Conservation (phyloP, 2,888 invertebrate genomes). For the Parnassius orleans region DNA sequence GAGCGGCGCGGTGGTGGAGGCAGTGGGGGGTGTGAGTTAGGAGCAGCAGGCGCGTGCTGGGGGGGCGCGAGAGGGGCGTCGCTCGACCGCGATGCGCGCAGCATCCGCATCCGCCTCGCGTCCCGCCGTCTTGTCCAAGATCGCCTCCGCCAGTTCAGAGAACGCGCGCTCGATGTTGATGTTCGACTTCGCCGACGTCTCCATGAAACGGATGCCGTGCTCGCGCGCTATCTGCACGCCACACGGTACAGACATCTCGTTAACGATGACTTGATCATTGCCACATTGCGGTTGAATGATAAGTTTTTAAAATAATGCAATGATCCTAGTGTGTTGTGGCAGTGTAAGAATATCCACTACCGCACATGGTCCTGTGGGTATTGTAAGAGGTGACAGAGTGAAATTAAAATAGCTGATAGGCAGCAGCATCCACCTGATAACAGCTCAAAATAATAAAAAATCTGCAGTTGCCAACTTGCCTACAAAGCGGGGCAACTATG, state of each 20-base stretch:
- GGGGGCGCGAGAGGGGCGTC: constrained; percentile 84
- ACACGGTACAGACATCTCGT: background rate
- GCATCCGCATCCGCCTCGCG: constrained; percentile 87
- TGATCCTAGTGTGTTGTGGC: too few species aligned
- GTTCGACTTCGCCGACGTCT: constrained; percentile 98
- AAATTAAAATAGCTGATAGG: too few species aligned
- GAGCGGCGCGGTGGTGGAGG: constrained; percentile 5
- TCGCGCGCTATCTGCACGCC: constrained; percentile 92
- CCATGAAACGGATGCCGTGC: constrained; percentile 97
- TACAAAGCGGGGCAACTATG: too few species aligned
- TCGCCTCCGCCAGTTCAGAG: constrained; percentile 96
- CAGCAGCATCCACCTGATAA: too few species aligned
- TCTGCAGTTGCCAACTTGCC: too few species aligned
- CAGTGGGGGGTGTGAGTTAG: constrained; percentile 36
- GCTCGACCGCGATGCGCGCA: constrained; percentile 84
- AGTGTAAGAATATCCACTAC: too few species aligned
- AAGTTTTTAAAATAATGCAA: too few species aligned
- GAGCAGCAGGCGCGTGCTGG: constrained; percentile 78
- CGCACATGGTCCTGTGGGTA: too few species aligned
- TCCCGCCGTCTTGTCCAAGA: constrained; percentile 93
- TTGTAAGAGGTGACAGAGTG: too few species aligned
- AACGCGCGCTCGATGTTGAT: constrained; percentile 98
- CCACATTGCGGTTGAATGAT: too few species aligned
- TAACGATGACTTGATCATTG: too few species aligned
- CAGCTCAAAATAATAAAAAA: too few species aligned